Evolutionary conservation across 2,113 vertebrate genomes (phyloP).

Genomic region (Hiodon alosoides): DNA sequence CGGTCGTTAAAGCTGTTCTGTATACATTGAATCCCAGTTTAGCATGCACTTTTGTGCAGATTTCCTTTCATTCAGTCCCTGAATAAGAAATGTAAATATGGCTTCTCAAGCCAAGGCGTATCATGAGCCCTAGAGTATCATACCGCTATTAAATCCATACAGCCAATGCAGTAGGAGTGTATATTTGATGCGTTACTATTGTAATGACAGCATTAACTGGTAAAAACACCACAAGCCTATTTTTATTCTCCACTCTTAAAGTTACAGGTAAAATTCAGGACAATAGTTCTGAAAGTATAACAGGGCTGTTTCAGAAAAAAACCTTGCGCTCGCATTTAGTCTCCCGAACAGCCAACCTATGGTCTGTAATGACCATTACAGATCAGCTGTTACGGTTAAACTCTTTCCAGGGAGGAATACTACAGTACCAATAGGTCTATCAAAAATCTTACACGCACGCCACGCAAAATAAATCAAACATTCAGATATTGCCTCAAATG

Average conservation of each 20-base stretch:
- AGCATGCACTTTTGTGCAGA: constrained; percentile 17
- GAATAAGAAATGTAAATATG: constrained; percentile 10
- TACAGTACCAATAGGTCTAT: neutral
- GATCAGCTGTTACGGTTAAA: neutral
- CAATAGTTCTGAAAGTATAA: too few relatives aligned
- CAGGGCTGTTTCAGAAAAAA: too few relatives aligned
- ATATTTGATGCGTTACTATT: constrained; percentile 66
- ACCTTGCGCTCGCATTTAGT: too few relatives aligned
- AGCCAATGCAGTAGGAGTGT: constrained; percentile 31
- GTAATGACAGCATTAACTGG: constrained; percentile 59
- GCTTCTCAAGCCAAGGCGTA: neutral
- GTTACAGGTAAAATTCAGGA: constrained; percentile 44
- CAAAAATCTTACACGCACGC: neutral
- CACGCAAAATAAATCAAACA: constrained; percentile 54
- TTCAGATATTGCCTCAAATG: constrained; percentile 55
- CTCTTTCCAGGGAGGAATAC: neutral
- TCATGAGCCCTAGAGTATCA: constrained; percentile 15
- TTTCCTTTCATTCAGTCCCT: constrained; percentile 18
- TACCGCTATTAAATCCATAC: neutral
- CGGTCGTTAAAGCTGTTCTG: neutral
- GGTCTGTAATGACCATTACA: neutral
- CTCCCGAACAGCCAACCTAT: too few relatives aligned
- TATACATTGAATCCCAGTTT: neutral
- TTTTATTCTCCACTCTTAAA: constrained; percentile 51
- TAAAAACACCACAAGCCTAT: constrained; percentile 58